phyloP scores from a whole-genome alignment of 2,888 invertebrate species.

The Achlya flavicornis region DNA sequence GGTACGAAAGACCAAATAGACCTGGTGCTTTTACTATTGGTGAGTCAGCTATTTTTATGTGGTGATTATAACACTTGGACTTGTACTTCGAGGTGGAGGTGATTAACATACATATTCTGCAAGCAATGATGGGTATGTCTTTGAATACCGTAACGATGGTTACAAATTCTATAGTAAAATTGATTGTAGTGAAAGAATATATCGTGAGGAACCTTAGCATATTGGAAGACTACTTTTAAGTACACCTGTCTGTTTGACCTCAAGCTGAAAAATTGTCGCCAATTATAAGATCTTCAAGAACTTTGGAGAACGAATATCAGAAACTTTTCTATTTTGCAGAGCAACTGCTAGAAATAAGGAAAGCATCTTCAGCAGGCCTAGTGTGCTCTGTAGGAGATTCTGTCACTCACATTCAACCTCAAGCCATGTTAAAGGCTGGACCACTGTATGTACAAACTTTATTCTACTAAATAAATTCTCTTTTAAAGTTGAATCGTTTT shows the following conservation, averaged over 20 bases:
- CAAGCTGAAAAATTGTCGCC: too few relatives aligned
- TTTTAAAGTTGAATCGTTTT: neutral
- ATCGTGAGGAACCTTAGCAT: too few relatives aligned
- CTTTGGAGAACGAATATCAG: too few relatives aligned
- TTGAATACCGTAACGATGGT: too few relatives aligned
- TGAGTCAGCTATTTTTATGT: constrained; percentile 25
- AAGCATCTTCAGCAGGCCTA: constrained; percentile 49
- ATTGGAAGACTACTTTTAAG: too few relatives aligned
- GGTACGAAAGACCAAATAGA: constrained; percentile 70
- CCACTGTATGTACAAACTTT: constrained; percentile 39
- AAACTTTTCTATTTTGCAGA: constrained; percentile 38
- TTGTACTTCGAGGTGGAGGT: neutral
- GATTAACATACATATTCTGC: neutral
- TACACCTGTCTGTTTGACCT: too few relatives aligned
- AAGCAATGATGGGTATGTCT: too few relatives aligned
- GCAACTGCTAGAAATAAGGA: constrained; percentile 60
- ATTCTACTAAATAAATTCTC: too few relatives aligned
- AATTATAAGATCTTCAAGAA: too few relatives aligned
- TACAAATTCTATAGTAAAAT: too few relatives aligned
- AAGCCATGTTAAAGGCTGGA: constrained; percentile 48
- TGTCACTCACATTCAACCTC: constrained; percentile 57
- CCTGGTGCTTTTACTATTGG: constrained; percentile 43
- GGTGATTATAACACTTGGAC: neutral
- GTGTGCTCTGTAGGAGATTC: constrained; percentile 59
- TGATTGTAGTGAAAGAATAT: too few relatives aligned